Conservation (phyloP, 2,888 invertebrate species). For the Gymnocheta viridis region DNA sequence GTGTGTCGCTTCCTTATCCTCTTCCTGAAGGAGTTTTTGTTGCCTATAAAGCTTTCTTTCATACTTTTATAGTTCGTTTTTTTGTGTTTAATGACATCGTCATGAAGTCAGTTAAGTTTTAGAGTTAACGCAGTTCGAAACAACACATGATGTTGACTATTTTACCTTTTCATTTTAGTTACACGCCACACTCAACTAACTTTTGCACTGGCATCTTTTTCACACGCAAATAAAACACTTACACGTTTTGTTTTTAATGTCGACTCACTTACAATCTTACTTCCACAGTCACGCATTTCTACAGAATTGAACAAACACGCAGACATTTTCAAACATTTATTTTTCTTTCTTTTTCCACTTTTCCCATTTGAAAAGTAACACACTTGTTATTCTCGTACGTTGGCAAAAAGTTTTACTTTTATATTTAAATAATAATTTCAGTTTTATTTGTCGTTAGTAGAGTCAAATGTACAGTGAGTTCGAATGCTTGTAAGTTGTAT, state of each 20-base stretch:
- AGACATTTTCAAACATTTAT: constrained; percentile 14
- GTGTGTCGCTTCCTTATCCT: not conserved
- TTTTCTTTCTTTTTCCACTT: not conserved
- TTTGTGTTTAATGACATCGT: constrained; percentile 56
- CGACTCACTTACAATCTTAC: constrained; percentile 5
- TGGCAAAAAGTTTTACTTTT: constrained; percentile 15
- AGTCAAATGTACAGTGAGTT: not conserved
- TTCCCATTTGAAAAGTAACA: not conserved
- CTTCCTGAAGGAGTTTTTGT: not conserved
- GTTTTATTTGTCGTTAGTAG: not conserved
- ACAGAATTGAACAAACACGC: not conserved
- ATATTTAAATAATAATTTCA: constrained; percentile 19
- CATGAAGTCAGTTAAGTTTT: constrained; percentile 63
- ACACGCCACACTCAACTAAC: constrained; percentile 46
- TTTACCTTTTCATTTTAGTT: constrained; percentile 7
- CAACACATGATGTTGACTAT: constrained; percentile 40
- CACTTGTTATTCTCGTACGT: constrained; percentile 15
- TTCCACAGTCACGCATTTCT: constrained; percentile 29
- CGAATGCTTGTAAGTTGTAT: not conserved
- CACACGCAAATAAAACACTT: not conserved
- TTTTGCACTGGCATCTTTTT: too few relatives aligned
- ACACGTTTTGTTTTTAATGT: not conserved
- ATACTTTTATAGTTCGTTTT: constrained; percentile 9
- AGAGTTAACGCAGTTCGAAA: constrained; percentile 51
- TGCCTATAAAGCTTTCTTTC: not conserved